phyloP scores from a whole-genome alignment of 2,113 vertebrate species.

The Aphyosemion australe region DNA sequence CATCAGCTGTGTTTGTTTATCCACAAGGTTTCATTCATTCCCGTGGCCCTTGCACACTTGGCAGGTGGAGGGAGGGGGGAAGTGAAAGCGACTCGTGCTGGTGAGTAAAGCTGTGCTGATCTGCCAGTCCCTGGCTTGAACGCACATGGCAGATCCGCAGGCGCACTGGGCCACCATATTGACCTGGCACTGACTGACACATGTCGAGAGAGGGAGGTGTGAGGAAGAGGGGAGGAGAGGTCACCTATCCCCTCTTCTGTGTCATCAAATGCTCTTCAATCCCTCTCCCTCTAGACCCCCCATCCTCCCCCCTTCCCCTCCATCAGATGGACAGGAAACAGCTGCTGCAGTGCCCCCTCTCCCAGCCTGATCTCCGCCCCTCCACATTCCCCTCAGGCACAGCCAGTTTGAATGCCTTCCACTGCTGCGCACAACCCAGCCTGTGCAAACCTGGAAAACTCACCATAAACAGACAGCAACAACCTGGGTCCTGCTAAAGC shows the following conservation, averaged over 20 bases:
- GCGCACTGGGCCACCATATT: slow-evolving; percentile 66
- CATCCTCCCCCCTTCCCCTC: not conserved
- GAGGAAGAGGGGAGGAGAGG: slow-evolving; percentile 53
- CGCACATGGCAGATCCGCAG: slow-evolving; percentile 70
- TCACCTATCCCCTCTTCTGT: slow-evolving; percentile 41
- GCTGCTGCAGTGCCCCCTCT: slow-evolving; percentile 49
- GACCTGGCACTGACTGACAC: slow-evolving; percentile 74
- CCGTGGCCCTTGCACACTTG: slow-evolving; percentile 45
- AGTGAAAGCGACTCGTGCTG: slow-evolving; percentile 36
- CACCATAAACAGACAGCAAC: slow-evolving; percentile 25
- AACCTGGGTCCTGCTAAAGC: not conserved
- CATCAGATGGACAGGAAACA: slow-evolving; percentile 47
- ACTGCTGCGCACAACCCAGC: slow-evolving; percentile 30
- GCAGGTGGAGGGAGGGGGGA: slow-evolving; percentile 48
- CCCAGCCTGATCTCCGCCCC: slow-evolving; percentile 8
- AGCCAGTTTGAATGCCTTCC: slow-evolving; percentile 49
- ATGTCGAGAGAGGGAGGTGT: slow-evolving; percentile 61
- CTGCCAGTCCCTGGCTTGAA: slow-evolving; percentile 57
- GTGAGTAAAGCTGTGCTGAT: slow-evolving; percentile 17
- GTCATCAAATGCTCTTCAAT: slow-evolving; percentile 44
- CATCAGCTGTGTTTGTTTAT: slow-evolving; percentile 45
- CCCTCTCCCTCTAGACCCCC: not conserved
- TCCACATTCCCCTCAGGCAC: slow-evolving; percentile 24
- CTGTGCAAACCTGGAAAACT: slow-evolving; percentile 37
- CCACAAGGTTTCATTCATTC: slow-evolving; percentile 50